phyloP scores from a whole-genome alignment of 2,888 invertebrate genomes.

The Tachina lurida region DNA sequence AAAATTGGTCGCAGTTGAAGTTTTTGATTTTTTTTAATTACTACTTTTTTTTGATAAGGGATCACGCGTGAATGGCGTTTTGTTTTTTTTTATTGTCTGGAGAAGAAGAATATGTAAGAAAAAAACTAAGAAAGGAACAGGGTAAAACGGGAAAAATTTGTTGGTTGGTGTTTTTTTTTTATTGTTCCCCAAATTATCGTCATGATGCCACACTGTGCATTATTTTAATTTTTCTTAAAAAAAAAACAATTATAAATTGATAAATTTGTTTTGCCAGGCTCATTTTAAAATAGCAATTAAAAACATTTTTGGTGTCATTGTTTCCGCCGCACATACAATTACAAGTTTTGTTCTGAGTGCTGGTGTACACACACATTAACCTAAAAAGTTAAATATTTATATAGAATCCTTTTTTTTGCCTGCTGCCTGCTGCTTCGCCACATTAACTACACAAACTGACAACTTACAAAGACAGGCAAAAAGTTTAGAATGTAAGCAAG shows the following conservation, averaged over 20 bases:
- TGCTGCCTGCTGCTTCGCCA: not conserved
- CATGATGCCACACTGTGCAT: not conserved
- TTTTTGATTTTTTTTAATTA: too few relatives aligned
- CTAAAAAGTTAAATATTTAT: conserved; percentile 43
- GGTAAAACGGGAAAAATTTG: too few relatives aligned
- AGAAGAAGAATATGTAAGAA: too few relatives aligned
- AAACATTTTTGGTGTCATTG: conserved; percentile 48
- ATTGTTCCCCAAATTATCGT: not conserved
- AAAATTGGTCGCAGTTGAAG: too few relatives aligned
- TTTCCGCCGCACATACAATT: not conserved
- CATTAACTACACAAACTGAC: conserved; percentile 14
- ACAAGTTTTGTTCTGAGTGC: not conserved
- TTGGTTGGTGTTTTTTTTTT: too few relatives aligned
- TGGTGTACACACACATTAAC: conserved; percentile 17
- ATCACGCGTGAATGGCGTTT: too few relatives aligned
- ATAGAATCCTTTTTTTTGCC: conserved; percentile 1
- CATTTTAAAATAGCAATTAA: conserved; percentile 67
- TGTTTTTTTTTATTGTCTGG: too few relatives aligned
- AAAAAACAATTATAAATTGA: conserved; percentile 24
- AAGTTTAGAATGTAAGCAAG: not conserved
- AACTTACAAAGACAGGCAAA: conserved; percentile 2
- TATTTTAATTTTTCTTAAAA: conserved; percentile 64
- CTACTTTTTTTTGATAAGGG: too few relatives aligned
- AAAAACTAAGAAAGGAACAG: too few relatives aligned
- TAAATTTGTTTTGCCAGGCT: conserved; percentile 57